phyloP scores from a whole-genome alignment of 2,113 vertebrate species.

The Lichenostomus cassidix region DNA sequence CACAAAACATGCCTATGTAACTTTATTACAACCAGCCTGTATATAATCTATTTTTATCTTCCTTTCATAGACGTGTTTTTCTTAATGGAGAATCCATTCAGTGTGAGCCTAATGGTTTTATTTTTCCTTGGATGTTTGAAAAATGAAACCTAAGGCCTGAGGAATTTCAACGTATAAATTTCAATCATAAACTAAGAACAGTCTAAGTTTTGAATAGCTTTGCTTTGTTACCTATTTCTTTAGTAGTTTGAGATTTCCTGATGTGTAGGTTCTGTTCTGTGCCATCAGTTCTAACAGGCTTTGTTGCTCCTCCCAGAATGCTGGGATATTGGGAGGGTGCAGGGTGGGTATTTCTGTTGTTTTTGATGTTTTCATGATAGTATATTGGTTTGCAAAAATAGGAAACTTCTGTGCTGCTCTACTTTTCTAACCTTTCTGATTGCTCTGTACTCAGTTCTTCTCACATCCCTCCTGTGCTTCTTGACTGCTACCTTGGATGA shows the following conservation, averaged over 20 bases:
- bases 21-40: neutral
- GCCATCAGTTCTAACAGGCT: neutral
- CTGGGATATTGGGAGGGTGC: neutral
- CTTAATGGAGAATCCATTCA: neutral
- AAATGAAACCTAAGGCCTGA: neutral
- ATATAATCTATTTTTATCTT: neutral
- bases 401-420: neutral
- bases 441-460: constrained; percentile 25
- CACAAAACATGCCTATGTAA: neutral
- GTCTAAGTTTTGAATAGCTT: neutral
- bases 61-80: neutral
- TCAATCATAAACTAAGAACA: neutral
- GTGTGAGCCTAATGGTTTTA: neutral
- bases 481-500: neutral
- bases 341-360: neutral
- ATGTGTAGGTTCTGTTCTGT: neutral
- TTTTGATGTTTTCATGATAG: neutral
- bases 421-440: constrained; percentile 11
- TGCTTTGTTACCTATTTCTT: neutral
- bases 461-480: neutral
- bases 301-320: neutral
- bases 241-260: neutral
- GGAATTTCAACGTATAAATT: neutral
- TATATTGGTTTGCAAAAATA: neutral
- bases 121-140: neutral